Evolutionary conservation across 2,888 invertebrate genomes (phyloP), one percentile per base, ranked within the genome.

Genomic region (Zygogramma bicolorata): DNA sequence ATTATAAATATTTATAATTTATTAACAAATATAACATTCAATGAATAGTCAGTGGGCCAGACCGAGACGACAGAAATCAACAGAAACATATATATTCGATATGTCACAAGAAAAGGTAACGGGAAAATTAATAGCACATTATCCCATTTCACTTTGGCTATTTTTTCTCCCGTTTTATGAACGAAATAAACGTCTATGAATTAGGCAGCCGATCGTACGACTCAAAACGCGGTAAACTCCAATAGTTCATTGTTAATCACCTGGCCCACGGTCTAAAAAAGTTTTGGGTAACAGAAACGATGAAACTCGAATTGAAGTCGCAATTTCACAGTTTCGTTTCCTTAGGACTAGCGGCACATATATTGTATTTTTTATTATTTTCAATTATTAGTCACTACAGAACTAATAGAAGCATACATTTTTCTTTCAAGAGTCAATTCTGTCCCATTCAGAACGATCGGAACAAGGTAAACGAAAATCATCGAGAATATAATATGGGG

Each of bases 11-110:
- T 85, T 84, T 85, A 85, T 85, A 85, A 84, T 85, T 85, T 85
- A 86, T 85, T 84, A 86, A 86, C 85, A 86, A 86, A 86, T 84
- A 85, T 86, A 86, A 86, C 86, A 86, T 86, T 86, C 84, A 86
- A 83, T 84, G 84, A 85, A 85, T 58, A 70, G 25, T 70, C 69
- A 65, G 69, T 49, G 63, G 63, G 69, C 63, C 57, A 63, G 63
- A 63, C 29, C 25, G 25, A 59, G 69, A 42, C 15, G 22, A 20
- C n/a, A n/a, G n/a, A 15, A 40, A 15, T 42, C 15, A 53, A n/a
- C 25, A 40, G 31, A 34, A 66, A 66, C 20, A 65, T 53, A 38
- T 40, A 34, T 20, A 42, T 61, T 60, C 46, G 29, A 61, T 29
- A 40, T 42, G 60, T 40, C 40, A 60, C 46, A 40, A 60, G 22